Evolutionary conservation across 2,888 invertebrate genomes (phyloP).

Genomic region (Rhingia campestris): DNA sequence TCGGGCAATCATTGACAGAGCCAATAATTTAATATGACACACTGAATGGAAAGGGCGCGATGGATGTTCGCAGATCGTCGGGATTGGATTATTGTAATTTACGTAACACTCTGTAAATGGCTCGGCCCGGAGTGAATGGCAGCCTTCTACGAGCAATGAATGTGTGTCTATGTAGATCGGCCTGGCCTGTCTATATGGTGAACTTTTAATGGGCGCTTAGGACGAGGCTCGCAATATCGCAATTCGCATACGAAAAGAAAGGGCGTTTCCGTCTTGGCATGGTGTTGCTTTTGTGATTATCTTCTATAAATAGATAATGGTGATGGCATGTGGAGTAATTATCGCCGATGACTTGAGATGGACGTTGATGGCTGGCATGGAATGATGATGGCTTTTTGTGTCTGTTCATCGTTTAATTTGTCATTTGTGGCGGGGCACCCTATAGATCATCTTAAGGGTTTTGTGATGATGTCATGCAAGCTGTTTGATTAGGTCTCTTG

Average conservation of each 20-base stretch:
- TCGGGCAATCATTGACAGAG: constrained; percentile 71
- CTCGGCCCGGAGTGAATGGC: constrained; percentile 44
- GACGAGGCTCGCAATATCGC: constrained; percentile 3
- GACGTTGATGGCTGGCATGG: constrained; percentile 19
- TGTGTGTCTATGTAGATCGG: neutral
- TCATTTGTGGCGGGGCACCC: constrained; percentile 46
- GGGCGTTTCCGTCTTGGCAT: constrained; percentile 23
- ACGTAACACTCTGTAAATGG: constrained; percentile 71
- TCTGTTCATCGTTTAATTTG: constrained; percentile 61
- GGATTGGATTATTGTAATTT: constrained; percentile 71
- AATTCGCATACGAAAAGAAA: constrained; percentile 9
- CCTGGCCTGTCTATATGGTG: constrained; percentile 1
- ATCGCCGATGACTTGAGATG: constrained; percentile 33
- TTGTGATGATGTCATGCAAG: neutral
- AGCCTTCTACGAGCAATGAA: neutral
- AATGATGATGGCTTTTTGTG: constrained; percentile 25
- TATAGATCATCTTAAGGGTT: neutral
- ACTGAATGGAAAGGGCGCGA: constrained; percentile 65
- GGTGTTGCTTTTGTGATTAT: constrained; percentile 25
- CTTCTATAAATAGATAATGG: constrained; percentile 61
- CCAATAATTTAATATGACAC: constrained; percentile 73
- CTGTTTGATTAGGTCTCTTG: constrained; percentile 37
- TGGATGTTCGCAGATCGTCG: constrained; percentile 34
- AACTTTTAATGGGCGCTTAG: constrained; percentile 53
- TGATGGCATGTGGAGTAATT: constrained; percentile 60